Conservation (phyloP, 1,140 invertebrate genomes). For the Dreissena polymorpha region DNA sequence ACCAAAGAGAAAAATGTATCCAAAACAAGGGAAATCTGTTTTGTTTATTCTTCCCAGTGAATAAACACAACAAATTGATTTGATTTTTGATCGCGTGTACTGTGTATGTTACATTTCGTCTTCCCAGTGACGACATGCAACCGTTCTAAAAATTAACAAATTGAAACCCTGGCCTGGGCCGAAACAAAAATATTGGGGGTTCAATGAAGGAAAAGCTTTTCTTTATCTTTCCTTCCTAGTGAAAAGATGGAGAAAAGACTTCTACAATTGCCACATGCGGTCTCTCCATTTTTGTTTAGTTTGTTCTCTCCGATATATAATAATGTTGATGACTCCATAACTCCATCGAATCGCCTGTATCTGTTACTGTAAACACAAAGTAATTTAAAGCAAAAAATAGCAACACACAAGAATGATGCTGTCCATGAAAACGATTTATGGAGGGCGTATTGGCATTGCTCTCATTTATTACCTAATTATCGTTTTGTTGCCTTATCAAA, state of each 20-base stretch:
- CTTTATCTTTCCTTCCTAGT: constrained; percentile 56
- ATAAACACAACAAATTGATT: constrained; percentile 56
- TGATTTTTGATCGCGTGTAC: constrained; percentile 27
- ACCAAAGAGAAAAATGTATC: constrained; percentile 8
- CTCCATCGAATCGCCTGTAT: background rate
- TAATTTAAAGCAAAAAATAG: constrained; percentile 28
- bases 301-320: background rate
- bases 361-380: constrained; percentile 47
- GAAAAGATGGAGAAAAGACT: constrained; percentile 52
- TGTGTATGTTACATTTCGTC: constrained; percentile 42
- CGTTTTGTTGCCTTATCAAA: background rate
- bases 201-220: constrained; percentile 33
- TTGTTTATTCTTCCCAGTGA: constrained; percentile 57
- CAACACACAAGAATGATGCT: constrained; percentile 40
- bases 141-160: constrained; percentile 23
- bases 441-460: constrained; percentile 67
- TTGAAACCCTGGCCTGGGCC: constrained; percentile 39
- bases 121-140: constrained; percentile 54
- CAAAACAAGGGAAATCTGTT: constrained; percentile 47
- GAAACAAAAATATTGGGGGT: constrained; percentile 29
- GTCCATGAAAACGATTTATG: constrained; percentile 53
- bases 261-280: constrained; percentile 45
- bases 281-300: constrained; percentile 48
- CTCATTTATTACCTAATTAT: background rate
- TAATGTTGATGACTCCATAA: constrained; percentile 2